Conservation (phyloP, 2,113 vertebrate genomes). For the Hydrochoerus hydrochaeris region DNA sequence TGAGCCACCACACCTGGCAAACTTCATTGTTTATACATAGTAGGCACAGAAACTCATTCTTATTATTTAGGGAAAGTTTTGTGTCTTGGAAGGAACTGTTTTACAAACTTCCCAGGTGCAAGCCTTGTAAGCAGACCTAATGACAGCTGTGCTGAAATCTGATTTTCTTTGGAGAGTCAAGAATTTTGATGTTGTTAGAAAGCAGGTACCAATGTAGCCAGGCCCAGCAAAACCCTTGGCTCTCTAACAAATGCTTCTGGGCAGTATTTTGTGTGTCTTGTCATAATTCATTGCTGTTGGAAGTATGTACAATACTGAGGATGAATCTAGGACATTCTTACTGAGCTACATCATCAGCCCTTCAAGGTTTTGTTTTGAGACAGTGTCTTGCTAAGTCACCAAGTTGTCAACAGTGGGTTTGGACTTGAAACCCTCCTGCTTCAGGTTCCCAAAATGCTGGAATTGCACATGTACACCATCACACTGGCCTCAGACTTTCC, state of each 20-base stretch:
- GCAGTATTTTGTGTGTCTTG: neutral
- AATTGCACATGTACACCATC: neutral
- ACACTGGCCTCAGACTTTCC: neutral
- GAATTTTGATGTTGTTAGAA: neutral
- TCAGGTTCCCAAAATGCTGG: neutral
- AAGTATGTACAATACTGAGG: neutral
- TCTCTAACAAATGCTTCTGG: neutral
- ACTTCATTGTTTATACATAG: neutral
- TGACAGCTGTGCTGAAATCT: neutral
- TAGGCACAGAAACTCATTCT: neutral
- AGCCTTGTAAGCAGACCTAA: neutral
- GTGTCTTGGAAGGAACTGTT: neutral
- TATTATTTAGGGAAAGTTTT: constrained; percentile 24
- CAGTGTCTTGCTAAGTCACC: neutral
- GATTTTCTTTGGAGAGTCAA: neutral
- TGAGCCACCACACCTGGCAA: too few species aligned
- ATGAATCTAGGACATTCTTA: neutral
- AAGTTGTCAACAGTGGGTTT: neutral
- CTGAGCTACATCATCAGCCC: neutral
- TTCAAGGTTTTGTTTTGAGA: neutral
- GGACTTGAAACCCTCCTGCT: neutral
- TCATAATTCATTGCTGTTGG: neutral
- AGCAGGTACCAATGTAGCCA: neutral
- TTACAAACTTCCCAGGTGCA: neutral
- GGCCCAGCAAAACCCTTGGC: neutral